Percentiles rank a stretch among this genome's conserved stretches.
Evolutionary conservation across 1,140 invertebrate species (phyloP).

Genomic region (Aphelinus atriplicis): DNA sequence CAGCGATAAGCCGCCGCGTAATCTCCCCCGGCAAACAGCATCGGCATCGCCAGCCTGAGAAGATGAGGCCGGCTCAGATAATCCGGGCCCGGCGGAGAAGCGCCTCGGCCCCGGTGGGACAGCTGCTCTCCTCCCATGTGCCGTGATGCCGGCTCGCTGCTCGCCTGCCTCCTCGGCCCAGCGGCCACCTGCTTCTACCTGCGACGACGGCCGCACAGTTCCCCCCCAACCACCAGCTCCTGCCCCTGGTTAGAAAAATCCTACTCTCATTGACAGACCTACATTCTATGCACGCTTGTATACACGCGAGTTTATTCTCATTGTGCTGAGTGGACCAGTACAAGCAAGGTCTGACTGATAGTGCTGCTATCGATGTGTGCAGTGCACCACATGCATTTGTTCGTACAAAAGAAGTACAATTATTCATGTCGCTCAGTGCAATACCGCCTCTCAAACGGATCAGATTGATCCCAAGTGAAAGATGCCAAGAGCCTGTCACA

Average conservation of each 20-base stretch:
- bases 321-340: background rate
- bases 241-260: slow-evolving; percentile 33
- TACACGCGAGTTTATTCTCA: no score
- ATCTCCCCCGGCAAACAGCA: background rate
- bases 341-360: background rate
- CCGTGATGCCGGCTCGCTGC: slow-evolving; percentile 40
- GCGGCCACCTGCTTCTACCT: slow-evolving; percentile 30
- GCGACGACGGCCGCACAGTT: background rate
- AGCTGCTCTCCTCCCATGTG: slow-evolving; percentile 36
- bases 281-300: background rate
- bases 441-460: no score
- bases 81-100: no score
- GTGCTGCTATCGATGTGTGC: background rate
- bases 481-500: no score
- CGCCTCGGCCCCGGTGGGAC: no score
- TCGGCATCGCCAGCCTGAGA: no score
- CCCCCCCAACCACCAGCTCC: slow-evolving; percentile 23
- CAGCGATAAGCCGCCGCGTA: background rate
- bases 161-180: slow-evolving; percentile 43
- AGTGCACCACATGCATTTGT: no score
- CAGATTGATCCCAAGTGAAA: no score
- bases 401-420: no score
- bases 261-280: background rate
- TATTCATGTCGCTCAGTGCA: no score
- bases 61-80: no score